A percentile compares a stretch with the other conserved stretches of the same genome.
Evolutionary conservation across 2,888 invertebrate species (phyloP).

Genomic region (Parapristionchus giblindavisi): DNA sequence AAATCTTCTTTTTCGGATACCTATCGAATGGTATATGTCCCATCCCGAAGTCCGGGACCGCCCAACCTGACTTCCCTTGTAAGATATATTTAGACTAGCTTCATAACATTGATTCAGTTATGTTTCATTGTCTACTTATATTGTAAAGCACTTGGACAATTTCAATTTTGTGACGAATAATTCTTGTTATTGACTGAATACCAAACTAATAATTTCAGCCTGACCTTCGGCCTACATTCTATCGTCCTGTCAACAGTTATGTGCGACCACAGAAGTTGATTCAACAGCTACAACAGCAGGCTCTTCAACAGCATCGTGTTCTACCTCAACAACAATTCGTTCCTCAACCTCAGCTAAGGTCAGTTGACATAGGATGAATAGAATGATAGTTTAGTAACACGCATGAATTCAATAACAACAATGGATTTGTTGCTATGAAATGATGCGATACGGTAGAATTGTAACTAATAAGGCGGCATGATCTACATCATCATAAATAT

Average conservation of each 20-base stretch:
- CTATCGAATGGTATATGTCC: too few relatives aligned
- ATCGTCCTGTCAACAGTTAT: constrained; percentile 36
- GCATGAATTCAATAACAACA: neutral
- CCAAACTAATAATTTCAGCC: constrained; percentile 1
- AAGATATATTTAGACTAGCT: too few relatives aligned
- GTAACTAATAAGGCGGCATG: too few relatives aligned
- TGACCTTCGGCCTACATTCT: constrained; percentile 10
- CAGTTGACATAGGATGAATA: neutral
- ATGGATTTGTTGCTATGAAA: too few relatives aligned
- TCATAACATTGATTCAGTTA: too few relatives aligned
- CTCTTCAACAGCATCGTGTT: neutral
- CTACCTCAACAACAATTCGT: neutral
- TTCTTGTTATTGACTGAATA: neutral
- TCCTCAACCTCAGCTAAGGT: neutral
- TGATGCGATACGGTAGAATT: too few relatives aligned
- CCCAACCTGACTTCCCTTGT: too few relatives aligned
- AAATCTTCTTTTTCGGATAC: too few relatives aligned
- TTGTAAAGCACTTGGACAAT: too few relatives aligned
- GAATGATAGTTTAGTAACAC: neutral
- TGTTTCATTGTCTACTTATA: too few relatives aligned
- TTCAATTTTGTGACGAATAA: neutral
- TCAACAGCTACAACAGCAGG: constrained; percentile 1
- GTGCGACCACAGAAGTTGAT: constrained; percentile 18
- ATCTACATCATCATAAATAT: too few relatives aligned
- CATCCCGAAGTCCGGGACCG: too few relatives aligned